These are phyloP conservation scores for Cephalopholis sonnerati DNA, from an alignment of 2,113 vertebrate genomes.

Conservation along the genomic window DNA sequence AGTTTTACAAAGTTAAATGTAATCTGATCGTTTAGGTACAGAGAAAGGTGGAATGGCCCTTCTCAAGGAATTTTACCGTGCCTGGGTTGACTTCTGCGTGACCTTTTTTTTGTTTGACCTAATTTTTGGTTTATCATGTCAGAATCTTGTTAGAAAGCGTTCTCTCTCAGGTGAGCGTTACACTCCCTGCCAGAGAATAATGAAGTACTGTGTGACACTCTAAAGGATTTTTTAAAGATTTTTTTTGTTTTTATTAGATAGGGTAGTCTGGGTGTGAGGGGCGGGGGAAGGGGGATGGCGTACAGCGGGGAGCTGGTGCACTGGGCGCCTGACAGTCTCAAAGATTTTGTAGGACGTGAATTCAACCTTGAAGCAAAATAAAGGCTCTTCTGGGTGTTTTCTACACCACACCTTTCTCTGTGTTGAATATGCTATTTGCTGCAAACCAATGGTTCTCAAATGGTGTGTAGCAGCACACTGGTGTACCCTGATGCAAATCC, in stretches of 20 bases:
- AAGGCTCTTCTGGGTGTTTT: background rate
- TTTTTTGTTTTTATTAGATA: too few species aligned
- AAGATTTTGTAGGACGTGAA: background rate
- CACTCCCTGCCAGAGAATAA: background rate
- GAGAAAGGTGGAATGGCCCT: background rate
- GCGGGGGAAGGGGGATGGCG: too few species aligned
- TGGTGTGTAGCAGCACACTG: too few species aligned
- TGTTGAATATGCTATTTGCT: background rate
- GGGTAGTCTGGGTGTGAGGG: too few species aligned
- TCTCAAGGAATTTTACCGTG: background rate
- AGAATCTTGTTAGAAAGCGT: background rate
- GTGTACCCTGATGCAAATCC: too few species aligned
- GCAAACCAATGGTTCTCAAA: background rate
- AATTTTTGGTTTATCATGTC: background rate
- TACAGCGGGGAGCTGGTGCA: too few species aligned
- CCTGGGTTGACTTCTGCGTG: background rate
- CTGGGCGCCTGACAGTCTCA: too few species aligned
- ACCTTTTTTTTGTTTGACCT: conserved; percentile 8
- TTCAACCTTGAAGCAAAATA: background rate
- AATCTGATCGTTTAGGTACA: conserved; percentile 49
- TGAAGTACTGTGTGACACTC: background rate
- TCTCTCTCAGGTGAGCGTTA: background rate
- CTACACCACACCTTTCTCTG: background rate
- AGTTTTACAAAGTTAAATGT: conserved; percentile 46
- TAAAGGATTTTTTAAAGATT: too few species aligned